These are phyloP conservation scores for Acromyrmex echinatior DNA, from an alignment of 1,140 invertebrate genomes.

Conservation along the genomic window DNA sequence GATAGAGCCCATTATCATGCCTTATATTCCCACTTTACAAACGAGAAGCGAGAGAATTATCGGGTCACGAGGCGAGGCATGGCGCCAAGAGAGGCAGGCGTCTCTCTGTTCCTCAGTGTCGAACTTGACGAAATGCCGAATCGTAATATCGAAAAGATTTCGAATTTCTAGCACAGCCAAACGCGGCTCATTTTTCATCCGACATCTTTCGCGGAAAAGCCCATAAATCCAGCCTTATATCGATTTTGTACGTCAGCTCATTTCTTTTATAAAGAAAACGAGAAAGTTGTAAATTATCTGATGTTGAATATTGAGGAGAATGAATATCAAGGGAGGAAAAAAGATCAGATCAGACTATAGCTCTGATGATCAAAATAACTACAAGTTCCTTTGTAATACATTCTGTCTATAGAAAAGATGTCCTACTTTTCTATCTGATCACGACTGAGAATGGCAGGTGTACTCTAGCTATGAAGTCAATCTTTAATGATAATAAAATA, in stretches of 20 bases:
- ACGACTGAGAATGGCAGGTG: conserved; percentile 25
- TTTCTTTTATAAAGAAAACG: conserved; percentile 9
- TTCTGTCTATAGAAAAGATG: background rate
- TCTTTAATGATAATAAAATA: conserved; percentile 14
- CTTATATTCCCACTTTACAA: conserved; percentile 50
- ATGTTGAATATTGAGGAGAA: conserved; percentile 46
- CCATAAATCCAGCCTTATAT: conserved; percentile 43
- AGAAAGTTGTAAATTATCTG: conserved; percentile 43
- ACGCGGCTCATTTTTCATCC: conserved; percentile 49
- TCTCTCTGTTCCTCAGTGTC: background rate
- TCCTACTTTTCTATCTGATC: conserved; percentile 19
- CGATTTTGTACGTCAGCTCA: conserved; percentile 29
- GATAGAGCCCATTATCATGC: conserved; percentile 49
- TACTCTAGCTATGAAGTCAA: background rate
- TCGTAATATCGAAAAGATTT: conserved; percentile 50
- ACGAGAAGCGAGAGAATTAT: conserved; percentile 37
- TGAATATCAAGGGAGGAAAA: conserved; percentile 21
- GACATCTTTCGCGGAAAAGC: conserved; percentile 38
- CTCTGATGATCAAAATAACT: conserved; percentile 35
- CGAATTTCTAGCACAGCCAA: background rate
- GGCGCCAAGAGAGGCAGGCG: background rate
- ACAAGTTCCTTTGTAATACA: background rate
- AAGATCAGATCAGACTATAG: conserved; percentile 15
- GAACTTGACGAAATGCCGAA: conserved; percentile 20
- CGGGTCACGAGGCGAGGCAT: conserved; percentile 8